Evolutionary conservation across 2,113 vertebrate species (phyloP).

Genomic region (Leptobrachium leishanense): DNA sequence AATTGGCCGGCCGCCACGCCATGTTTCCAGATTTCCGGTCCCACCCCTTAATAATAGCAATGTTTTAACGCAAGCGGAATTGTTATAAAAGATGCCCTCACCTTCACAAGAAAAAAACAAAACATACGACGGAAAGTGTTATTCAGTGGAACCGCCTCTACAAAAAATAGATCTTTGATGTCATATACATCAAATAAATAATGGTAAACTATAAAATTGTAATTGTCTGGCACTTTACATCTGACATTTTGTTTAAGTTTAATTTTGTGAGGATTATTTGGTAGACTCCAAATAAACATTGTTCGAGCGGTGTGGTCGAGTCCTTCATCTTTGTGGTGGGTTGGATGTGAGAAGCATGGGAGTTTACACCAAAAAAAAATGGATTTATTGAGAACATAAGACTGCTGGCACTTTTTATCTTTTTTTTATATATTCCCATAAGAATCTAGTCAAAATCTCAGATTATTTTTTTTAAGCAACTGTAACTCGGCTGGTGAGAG

Average conservation of each 20-base stretch:
- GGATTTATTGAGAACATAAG: too few relatives aligned
- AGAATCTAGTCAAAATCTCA: too few relatives aligned
- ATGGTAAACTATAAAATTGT: too few relatives aligned
- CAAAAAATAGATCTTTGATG: background rate
- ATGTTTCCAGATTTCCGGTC: background rate
- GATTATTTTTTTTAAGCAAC: too few relatives aligned
- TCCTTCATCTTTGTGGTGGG: background rate
- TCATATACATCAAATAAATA: background rate
- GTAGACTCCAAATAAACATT: background rate
- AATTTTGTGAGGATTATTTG: too few relatives aligned
- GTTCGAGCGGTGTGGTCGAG: background rate
- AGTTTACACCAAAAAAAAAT: too few relatives aligned
- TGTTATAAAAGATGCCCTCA: background rate
- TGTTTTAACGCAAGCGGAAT: fast-evolving
- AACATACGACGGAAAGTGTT: background rate
- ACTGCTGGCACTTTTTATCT: too few relatives aligned
- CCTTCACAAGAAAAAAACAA: background rate
- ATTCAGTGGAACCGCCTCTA: background rate
- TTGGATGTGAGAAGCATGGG: too few relatives aligned
- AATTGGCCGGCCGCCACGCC: slow-evolving; percentile 16
- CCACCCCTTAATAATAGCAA: background rate
- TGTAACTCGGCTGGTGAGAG: too few relatives aligned
- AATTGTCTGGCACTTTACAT: too few relatives aligned
- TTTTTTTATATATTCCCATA: too few relatives aligned
- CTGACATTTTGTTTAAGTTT: too few relatives aligned